Evolutionary conservation across 2,888 invertebrate species (phyloP), one percentile per base, ranked within the genome.

Genomic region (Glomeris marginata): DNA sequence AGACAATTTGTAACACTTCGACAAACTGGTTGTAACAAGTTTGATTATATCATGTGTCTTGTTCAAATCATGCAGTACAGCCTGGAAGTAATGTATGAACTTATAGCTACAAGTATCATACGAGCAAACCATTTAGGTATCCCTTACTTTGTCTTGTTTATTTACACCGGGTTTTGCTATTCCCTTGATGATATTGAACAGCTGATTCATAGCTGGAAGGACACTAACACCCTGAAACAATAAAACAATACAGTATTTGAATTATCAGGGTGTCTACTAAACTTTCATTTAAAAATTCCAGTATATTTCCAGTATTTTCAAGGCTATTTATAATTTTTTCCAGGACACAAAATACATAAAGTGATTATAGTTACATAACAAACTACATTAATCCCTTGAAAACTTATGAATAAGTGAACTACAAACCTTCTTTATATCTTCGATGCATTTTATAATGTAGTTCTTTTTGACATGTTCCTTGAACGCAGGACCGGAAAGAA

Each of bases 391-490:
- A n/a, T n/a, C n/a, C n/a, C n/a, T n/a, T n/a, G n/a, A n/a, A n/a
- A n/a, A n/a, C n/a, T 41, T 41, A 15, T 41, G 18, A 11, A 41
- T 18, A 43, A 38, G 2, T 38, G 16, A 38, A 38, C 15, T 45
- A 43, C 52, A 45, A 52, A 67, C 68, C 61, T 69, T 67, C 55
- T 65, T 67, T 41, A 72, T 68, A 56, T 71, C 69, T 16, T 69
- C 69, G 8, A 72, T 64, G 61, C 71, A 72, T 55, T 68, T 68
- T 45, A 62, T 58, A 35, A 70, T 64, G 57, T 70, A 72, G 33
- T 62, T 62, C 54, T 64, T 61, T 53, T 69, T 67, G 36, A 58
- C 63, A 51, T 65, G 65, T 54, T 70, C 69, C 58, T 68, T 67
- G 16, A 68, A 64, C 44, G 63, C 65, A 4, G 68, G 64, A 53